phyloP scores from a whole-genome alignment of 2,888 invertebrate genomes.

The Rhodophaea formosa region DNA sequence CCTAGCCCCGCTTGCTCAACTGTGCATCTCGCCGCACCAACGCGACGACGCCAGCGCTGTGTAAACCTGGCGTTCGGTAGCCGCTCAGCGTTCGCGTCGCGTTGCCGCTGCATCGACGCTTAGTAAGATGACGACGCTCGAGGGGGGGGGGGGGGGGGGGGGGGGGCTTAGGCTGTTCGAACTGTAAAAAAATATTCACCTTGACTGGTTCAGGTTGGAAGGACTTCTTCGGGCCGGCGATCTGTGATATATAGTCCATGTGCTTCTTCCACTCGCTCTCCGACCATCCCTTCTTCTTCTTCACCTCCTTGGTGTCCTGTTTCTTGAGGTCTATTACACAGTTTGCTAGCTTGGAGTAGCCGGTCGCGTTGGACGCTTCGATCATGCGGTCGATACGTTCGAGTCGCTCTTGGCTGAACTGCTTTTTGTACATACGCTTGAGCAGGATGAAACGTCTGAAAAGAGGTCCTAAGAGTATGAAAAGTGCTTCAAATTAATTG shows the following conservation, averaged over 20 bases:
- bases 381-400: conserved; percentile 62
- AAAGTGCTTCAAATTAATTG: too few relatives aligned
- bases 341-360: conserved; percentile 65
- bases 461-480: conserved; percentile 13
- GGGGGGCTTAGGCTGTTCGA: too few relatives aligned
- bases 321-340: conserved; percentile 61
- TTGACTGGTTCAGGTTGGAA: conserved; percentile 42
- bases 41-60: too few relatives aligned
- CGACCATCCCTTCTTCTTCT: conserved; percentile 61
- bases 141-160: too few relatives aligned
- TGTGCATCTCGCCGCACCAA: too few relatives aligned
- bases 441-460: conserved; percentile 55
- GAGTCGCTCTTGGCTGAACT: conserved; percentile 52
- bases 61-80: too few relatives aligned
- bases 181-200: conserved; percentile 35
- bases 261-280: conserved; percentile 73
- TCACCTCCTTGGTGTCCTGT: conserved; percentile 51
- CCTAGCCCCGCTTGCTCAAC: too few relatives aligned
- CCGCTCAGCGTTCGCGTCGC: too few relatives aligned
- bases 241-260: conserved; percentile 66
- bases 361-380: conserved; percentile 58
- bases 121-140: too few relatives aligned
- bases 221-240: conserved; percentile 54
- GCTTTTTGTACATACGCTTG: conserved; percentile 55
- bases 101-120: too few relatives aligned